These are phyloP conservation scores for Pseudococcus longispinus DNA, from an alignment of 2,888 invertebrate species.

Conservation along the genomic window DNA sequence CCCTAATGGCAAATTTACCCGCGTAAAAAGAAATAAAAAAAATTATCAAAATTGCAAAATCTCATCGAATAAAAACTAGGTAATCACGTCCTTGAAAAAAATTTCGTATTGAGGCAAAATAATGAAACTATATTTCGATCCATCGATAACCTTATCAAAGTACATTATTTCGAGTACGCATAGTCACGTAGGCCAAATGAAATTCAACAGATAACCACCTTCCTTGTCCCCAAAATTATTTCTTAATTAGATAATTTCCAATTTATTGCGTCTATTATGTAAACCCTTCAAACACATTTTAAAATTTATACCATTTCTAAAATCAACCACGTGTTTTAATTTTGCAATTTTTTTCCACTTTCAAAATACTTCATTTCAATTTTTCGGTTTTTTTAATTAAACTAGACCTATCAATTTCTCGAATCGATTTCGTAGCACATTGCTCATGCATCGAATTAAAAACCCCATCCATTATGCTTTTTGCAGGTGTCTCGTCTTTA, in stretches of 20 bases:
- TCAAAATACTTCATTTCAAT: background rate
- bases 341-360: background rate
- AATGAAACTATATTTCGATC: constrained; percentile 13
- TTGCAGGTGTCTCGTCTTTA: background rate
- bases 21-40: background rate
- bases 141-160: constrained; percentile 10
- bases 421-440: background rate
- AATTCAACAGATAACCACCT: background rate
- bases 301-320: no score
- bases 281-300: no score
- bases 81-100: background rate
- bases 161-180: background rate
- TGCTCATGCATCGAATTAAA: background rate
- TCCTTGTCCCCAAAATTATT: background rate
- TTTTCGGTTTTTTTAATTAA: background rate
- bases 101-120: background rate
- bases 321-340: background rate
- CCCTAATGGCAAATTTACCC: no score
- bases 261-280: background rate
- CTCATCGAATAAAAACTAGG: background rate
- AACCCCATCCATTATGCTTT: background rate
- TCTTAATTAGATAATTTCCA: background rate
- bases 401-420: background rate
- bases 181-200: background rate
- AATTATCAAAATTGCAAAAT: background rate